A percentile compares a stretch with the other conserved stretches of the same genome.
Evolutionary conservation across 2,888 invertebrate genomes (phyloP).

Genomic region (Aleiodes alternator): DNA sequence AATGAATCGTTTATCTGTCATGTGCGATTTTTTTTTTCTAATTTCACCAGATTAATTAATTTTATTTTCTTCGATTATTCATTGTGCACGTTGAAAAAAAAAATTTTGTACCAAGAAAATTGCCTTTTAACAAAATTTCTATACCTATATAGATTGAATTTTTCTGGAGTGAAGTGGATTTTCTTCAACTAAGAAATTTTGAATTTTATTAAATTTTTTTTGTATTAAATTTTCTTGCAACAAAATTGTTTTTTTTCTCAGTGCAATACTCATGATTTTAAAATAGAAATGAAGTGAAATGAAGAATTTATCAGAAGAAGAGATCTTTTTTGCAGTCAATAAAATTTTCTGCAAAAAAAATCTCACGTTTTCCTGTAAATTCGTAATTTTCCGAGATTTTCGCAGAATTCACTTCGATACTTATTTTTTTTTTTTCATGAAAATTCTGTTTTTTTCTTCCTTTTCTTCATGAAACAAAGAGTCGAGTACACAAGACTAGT

Average conservation of each 20-base stretch:
- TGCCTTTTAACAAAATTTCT: too few relatives aligned
- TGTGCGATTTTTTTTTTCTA: slow-evolving; percentile 29
- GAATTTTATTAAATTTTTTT: too few relatives aligned
- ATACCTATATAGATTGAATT: too few relatives aligned
- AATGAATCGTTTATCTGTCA: slow-evolving; percentile 21
- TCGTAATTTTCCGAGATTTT: slow-evolving; percentile 12
- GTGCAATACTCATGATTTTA: too few relatives aligned
- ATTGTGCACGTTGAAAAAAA: too few relatives aligned
- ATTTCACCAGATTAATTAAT: slow-evolving; percentile 40
- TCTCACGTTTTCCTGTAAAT: background rate
- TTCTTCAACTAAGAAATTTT: too few relatives aligned
- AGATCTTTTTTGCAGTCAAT: slow-evolving; percentile 18
- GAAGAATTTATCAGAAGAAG: background rate
- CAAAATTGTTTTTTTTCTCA: too few relatives aligned
- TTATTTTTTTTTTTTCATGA: slow-evolving; percentile 3
- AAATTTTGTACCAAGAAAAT: too few relatives aligned
- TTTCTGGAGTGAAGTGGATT: too few relatives aligned
- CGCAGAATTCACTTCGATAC: slow-evolving; percentile 24
- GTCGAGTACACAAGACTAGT: slow-evolving; percentile 58
- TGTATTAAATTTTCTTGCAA: too few relatives aligned
- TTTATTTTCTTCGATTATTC: slow-evolving; percentile 45
- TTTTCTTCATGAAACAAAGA: slow-evolving; percentile 54
- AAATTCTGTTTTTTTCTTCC: slow-evolving; percentile 22
- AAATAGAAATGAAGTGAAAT: background rate
- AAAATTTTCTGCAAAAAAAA: too few relatives aligned